phyloP scores from a whole-genome alignment of 1,140 invertebrate genomes.

The Habropoda laboriosa region DNA sequence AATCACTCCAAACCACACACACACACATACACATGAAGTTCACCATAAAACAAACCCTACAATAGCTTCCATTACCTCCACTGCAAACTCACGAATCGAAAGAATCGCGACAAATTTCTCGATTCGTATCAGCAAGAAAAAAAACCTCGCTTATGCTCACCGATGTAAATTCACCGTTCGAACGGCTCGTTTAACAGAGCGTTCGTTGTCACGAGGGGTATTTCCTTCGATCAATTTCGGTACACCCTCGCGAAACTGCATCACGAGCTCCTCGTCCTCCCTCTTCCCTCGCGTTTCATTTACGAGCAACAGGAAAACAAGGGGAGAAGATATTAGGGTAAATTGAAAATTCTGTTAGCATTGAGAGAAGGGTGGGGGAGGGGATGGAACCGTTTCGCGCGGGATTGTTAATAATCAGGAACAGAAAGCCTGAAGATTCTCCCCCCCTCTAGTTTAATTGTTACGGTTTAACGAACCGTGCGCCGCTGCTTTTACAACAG shows the following conservation, averaged over 20 bases:
- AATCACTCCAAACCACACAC: too few relatives aligned
- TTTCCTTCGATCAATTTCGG: slow-evolving; percentile 11
- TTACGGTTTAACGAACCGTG: slow-evolving; percentile 38
- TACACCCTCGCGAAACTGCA: background rate
- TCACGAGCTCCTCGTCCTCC: background rate
- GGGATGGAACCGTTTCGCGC: background rate
- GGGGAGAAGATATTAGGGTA: slow-evolving; percentile 22
- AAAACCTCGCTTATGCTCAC: background rate
- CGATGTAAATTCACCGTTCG: background rate
- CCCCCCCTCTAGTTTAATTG: slow-evolving; percentile 33
- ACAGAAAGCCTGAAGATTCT: slow-evolving; percentile 31
- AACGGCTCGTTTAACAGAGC: background rate
- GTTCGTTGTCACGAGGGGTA: background rate
- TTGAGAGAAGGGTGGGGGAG: background rate
- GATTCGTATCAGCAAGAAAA: background rate
- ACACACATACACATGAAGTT: too few relatives aligned
- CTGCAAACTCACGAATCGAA: background rate
- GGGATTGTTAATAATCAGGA: slow-evolving; percentile 32
- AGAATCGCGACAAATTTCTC: background rate
- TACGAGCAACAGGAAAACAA: background rate
- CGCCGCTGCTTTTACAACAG: slow-evolving; percentile 5
- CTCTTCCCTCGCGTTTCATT: background rate
- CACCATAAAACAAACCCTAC: too few relatives aligned
- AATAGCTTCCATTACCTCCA: too few relatives aligned
- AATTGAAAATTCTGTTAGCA: slow-evolving; percentile 39